Evolutionary conservation across 1,140 invertebrate species (phyloP).

Genomic region (Chrysoperla carnea): DNA sequence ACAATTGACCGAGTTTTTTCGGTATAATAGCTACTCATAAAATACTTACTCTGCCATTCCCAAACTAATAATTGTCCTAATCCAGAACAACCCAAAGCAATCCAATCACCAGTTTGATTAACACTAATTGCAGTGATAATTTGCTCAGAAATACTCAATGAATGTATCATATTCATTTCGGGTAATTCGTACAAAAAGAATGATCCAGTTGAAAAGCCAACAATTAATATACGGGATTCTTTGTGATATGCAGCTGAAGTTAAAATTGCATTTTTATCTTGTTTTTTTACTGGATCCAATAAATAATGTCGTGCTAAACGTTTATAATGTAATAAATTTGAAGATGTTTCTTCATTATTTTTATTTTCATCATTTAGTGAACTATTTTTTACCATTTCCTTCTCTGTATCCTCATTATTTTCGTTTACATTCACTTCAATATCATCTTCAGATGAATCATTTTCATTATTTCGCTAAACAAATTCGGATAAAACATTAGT

Average conservation of each 20-base stretch:
- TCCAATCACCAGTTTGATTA: conserved; percentile 85
- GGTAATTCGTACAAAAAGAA: conserved; percentile 90
- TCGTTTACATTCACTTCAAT: conserved; percentile 28
- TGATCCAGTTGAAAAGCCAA: conserved; percentile 58
- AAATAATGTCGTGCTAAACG: conserved; percentile 52
- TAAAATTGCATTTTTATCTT: conserved; percentile 36
- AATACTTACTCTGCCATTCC: conserved; percentile 90
- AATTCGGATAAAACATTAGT: neutral
- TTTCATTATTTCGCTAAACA: conserved; percentile 5
- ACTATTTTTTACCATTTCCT: conserved; percentile 26
- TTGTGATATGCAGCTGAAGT: conserved; percentile 68
- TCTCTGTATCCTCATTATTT: conserved; percentile 26
- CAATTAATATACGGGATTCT: conserved; percentile 46
- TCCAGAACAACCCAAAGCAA: conserved; percentile 70
- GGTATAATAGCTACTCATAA: too few relatives aligned
- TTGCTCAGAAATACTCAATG: conserved; percentile 68
- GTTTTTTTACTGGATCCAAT: conserved; percentile 43
- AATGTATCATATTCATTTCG: conserved; percentile 82
- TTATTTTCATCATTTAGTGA: conserved; percentile 21
- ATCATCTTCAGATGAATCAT: conserved; percentile 36
- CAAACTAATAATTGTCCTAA: conserved; percentile 87
- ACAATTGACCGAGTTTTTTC: too few relatives aligned
- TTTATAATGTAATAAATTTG: conserved; percentile 44
- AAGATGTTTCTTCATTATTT: conserved; percentile 15
- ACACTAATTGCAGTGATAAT: conserved; percentile 61